Base-by-base conservation (phyloP, 2,113 vertebrate genomes). In the Eleginops maclovinus region DNA sequence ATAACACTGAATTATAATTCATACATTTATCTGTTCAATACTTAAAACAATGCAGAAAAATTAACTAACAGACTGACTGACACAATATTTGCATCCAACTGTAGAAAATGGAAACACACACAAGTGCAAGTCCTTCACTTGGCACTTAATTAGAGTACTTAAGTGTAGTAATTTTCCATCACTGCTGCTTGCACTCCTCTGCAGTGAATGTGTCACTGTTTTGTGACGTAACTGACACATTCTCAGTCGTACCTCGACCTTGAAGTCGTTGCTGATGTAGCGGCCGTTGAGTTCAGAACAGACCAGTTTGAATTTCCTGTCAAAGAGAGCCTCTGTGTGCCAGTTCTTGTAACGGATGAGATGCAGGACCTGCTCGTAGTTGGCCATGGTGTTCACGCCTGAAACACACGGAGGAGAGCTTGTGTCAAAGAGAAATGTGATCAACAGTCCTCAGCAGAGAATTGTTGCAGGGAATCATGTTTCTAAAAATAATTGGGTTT, bases 261-360 rank as follows among this genome's bases (percentile, higher is more conserved):
- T 94, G 79, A 99, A 99, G 58, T 98, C 97, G 0, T 99, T 99
- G 96, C 98, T 99, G 92, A 97, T 94, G 9, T 99, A 99, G 84
- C 98, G 98, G 0, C 98, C 97, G 4, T 98, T 99, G 31, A 99
- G 96, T 67, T 99, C 98, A 0, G 98, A 99, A 92, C 98, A 99
- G 74, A 97, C 91, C 47, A 99, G 92, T 51, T 96, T 98, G 93
- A 99, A 99, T 59, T 96, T 99, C 28, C 98, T 95, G 93, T 99
- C 98, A 0, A 99, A 99, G 67, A 99, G 93, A 0, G 97, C 93
- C 61, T 95, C 94, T 0, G 96, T 90, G 83, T 95, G 96, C 97
- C 97, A 98, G 93, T 99, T 98, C 78, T 97, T 95, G 86, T 99
- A 99, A 71, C 90, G 97, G 40, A 99, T 94, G 15, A 97, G 93